phyloP scores from a whole-genome alignment of 1,140 invertebrate species.

The Belonocnema kinseyi region DNA sequence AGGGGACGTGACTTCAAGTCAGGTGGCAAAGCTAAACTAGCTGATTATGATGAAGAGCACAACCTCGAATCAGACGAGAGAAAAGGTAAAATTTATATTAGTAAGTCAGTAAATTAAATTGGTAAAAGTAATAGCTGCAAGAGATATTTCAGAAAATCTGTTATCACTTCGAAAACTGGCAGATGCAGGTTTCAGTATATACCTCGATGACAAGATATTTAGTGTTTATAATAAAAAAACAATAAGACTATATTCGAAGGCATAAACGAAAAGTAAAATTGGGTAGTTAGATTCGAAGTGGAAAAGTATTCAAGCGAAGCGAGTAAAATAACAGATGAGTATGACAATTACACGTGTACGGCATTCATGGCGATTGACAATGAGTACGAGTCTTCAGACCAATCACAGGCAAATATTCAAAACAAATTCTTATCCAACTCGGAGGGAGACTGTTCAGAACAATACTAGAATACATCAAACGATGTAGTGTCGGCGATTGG shows the following conservation, averaged over 20 bases:
- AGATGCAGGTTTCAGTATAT: too few species aligned
- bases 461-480: too few species aligned
- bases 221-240: too few species aligned
- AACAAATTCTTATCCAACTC: conserved; percentile 3
- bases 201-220: too few species aligned
- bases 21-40: conserved; percentile 37
- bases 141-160: too few species aligned
- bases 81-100: conserved; percentile 18
- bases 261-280: too few species aligned
- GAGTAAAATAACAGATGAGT: neutral
- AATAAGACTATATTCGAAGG: too few species aligned
- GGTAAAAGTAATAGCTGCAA: too few species aligned
- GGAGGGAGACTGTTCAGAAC: conserved; percentile 30
- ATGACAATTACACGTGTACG: neutral
- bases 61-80: neutral
- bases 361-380: conserved; percentile 31
- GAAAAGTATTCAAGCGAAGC: too few species aligned
- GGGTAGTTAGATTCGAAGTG: too few species aligned
- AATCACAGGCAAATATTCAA: conserved; percentile 35
- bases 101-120: neutral
- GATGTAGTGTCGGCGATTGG: conserved; percentile 38
- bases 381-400: conserved; percentile 36
- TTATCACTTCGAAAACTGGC: too few species aligned
- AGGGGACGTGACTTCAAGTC: conserved; percentile 31
- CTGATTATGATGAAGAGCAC: conserved; percentile 38